Conservation (phyloP, 2,888 invertebrate genomes). For the Gymnosoma rotundatum region DNA sequence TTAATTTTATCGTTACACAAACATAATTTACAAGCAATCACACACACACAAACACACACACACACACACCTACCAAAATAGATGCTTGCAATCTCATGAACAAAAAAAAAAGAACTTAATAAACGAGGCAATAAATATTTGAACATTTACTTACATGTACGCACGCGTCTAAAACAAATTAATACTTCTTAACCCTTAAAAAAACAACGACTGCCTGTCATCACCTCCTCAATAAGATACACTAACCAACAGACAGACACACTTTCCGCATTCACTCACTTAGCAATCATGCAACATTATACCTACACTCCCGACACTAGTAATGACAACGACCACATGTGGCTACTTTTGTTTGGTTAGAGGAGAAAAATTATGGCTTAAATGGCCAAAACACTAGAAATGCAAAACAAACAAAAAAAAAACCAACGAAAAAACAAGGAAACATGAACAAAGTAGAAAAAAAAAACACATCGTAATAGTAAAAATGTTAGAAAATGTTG, state of each 20-base stretch:
- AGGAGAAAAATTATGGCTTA: conserved; percentile 58
- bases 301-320: conserved; percentile 34
- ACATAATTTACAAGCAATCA: conserved; percentile 44
- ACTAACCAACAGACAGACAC: not conserved
- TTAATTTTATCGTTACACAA: conserved; percentile 46
- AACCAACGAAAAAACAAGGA: no score
- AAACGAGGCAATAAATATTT: conserved; percentile 60
- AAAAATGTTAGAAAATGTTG: conserved; percentile 71
- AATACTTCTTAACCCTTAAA: conserved; percentile 64
- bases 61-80: no score
- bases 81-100: not conserved
- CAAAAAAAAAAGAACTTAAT: conserved; percentile 18
- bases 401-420: not conserved
- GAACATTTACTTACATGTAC: conserved; percentile 59
- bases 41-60: not conserved
- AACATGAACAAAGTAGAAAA: conserved; percentile 17
- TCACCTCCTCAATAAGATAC: conserved; percentile 57
- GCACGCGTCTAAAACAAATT: conserved; percentile 70
- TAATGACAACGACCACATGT: conserved; percentile 66
- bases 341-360: conserved; percentile 50
- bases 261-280: not conserved
- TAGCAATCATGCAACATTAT: conserved; percentile 45
- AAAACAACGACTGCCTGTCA: conserved; percentile 59
- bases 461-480: conserved; percentile 51
- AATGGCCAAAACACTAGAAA: conserved; percentile 20